Evolutionary conservation across 2,888 invertebrate species (phyloP).

Genomic region (Drosophila recens): DNA sequence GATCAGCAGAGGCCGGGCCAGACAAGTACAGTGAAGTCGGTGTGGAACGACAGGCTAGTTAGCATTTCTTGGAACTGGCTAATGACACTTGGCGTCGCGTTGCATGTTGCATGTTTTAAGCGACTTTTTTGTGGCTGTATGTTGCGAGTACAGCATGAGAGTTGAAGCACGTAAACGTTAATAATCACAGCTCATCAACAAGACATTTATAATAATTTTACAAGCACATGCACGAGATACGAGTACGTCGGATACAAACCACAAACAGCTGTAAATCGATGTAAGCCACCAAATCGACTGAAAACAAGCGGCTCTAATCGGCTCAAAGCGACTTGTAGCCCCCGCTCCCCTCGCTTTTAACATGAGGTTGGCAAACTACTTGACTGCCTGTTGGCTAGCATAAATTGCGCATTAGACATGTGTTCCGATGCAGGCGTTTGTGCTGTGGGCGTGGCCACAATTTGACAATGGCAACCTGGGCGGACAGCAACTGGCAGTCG

Average conservation of each 20-base stretch:
- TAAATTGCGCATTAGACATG: constrained; percentile 71
- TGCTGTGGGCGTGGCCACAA: constrained; percentile 66
- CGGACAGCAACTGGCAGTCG: constrained; percentile 49
- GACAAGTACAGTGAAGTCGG: constrained; percentile 4
- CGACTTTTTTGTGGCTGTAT: constrained; percentile 6
- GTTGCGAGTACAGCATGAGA: constrained; percentile 28
- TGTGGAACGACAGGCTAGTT: constrained; percentile 69
- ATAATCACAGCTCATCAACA: constrained; percentile 80
- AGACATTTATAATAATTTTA: constrained; percentile 79
- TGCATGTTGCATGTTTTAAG: constrained; percentile 61
- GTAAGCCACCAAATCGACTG: constrained; percentile 60
- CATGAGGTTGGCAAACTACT: constrained; percentile 9
- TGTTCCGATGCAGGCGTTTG: constrained; percentile 56
- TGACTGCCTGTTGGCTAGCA: constrained; percentile 51
- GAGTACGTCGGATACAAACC: constrained; percentile 1
- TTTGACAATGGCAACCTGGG: constrained; percentile 67
- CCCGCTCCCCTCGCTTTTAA: not conserved
- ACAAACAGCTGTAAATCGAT: constrained; percentile 45
- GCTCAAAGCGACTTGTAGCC: constrained; percentile 28
- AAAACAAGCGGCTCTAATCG: constrained; percentile 54
- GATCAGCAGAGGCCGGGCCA: constrained; percentile 47
- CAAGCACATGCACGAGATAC: constrained; percentile 55
- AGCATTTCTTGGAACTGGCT: constrained; percentile 73
- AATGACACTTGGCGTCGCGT: constrained; percentile 71
- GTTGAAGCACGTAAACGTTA: constrained; percentile 74